A percentile compares a stretch with the other conserved stretches of the same genome.
Evolutionary conservation across 2,797 vertebrate genomes (phyloP).

Genomic region (Phalloptychus januarius): DNA sequence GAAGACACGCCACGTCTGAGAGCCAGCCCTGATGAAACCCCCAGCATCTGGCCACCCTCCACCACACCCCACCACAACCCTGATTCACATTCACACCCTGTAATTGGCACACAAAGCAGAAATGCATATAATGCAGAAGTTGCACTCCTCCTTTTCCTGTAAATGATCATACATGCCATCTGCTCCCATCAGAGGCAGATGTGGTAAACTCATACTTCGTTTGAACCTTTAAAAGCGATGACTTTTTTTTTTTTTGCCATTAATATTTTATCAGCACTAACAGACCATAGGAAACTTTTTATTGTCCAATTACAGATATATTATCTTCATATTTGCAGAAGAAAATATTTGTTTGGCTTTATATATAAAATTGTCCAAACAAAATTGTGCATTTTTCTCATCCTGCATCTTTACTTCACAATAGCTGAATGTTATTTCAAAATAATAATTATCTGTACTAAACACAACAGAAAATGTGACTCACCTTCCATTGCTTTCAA

Average conservation of each 20-base stretch:
- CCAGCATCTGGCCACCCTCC: constrained; percentile 25
- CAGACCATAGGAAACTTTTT: neutral
- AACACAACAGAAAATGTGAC: constrained; percentile 32
- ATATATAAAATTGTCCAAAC: constrained; percentile 1
- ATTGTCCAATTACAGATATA: neutral
- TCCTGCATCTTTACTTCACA: constrained; percentile 2
- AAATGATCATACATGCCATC: neutral
- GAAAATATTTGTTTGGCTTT: constrained; percentile 4
- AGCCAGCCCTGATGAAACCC: constrained; percentile 39
- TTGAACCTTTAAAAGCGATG: neutral
- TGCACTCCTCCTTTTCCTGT: constrained; percentile 2
- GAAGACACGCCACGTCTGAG: constrained; percentile 2
- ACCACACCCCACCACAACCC: constrained; percentile 28
- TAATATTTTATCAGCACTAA: neutral
- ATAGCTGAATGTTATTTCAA: neutral
- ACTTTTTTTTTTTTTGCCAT: neutral
- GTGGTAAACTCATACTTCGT: neutral
- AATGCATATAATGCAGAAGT: constrained; percentile 25
- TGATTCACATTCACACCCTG: constrained; percentile 22
- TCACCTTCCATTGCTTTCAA: constrained; percentile 15
- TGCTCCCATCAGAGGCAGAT: neutral
- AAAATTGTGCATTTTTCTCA: constrained; percentile 2
- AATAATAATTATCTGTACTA: constrained; percentile 30
- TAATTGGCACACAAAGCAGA: constrained; percentile 23
- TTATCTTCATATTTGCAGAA: neutral